These are phyloP conservation scores for Graphium colonna DNA, from an alignment of 2,888 invertebrate species.

Conservation along the genomic window DNA sequence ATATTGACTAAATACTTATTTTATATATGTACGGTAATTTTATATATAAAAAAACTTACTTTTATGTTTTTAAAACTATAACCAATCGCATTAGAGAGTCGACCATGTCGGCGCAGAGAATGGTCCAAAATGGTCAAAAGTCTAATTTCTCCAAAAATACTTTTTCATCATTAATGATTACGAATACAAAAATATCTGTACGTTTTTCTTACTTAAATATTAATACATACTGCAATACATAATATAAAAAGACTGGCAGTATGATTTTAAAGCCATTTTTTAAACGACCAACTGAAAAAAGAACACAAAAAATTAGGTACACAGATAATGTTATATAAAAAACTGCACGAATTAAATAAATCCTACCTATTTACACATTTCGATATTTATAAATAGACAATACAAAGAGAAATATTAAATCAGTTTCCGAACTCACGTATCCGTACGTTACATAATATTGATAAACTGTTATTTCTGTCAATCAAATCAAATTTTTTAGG, in stretches of 20 bases:
- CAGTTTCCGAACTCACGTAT: conserved; percentile 20
- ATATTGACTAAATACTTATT: conserved; percentile 59
- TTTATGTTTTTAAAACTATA: conserved; percentile 37
- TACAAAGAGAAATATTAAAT: conserved; percentile 23
- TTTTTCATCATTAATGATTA: conserved; percentile 27
- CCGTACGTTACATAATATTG: not conserved
- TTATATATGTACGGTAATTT: conserved; percentile 35
- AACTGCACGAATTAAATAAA: conserved; percentile 36
- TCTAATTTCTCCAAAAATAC: conserved; percentile 53
- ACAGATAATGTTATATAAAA: conserved; percentile 25
- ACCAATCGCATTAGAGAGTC: conserved; percentile 68
- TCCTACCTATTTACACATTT: conserved; percentile 52
- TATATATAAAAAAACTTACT: conserved; percentile 35
- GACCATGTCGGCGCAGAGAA: conserved; percentile 51
- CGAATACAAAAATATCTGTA: conserved; percentile 8
- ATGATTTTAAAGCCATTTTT: conserved; percentile 20
- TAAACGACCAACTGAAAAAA: conserved; percentile 14
- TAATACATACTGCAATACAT: conserved; percentile 6
- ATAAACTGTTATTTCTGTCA: too few species aligned
- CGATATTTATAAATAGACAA: conserved; percentile 35
- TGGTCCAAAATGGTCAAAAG: conserved; percentile 63
- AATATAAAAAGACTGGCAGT: conserved; percentile 32
- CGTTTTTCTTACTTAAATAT: not conserved
- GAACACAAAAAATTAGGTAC: conserved; percentile 1
- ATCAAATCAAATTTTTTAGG: too few species aligned